Percentiles rank a stretch among this genome's conserved stretches.
phyloP scores from a whole-genome alignment of 2,113 vertebrate species.

The Alectura lathami region DNA sequence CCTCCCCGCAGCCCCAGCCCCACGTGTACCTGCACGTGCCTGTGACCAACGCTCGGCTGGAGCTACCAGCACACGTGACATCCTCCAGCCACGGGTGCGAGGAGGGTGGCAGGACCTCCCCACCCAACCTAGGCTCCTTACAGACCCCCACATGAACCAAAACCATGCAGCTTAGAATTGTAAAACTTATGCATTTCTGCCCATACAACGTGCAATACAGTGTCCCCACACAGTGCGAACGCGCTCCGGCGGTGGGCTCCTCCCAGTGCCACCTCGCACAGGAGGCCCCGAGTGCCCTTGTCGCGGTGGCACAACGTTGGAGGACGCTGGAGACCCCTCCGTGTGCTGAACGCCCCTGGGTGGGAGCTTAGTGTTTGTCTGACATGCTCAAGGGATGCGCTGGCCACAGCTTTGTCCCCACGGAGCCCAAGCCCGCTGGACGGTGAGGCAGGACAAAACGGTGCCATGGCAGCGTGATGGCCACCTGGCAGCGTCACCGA shows the following conservation, averaged over 20 bases:
- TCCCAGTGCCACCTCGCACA: neutral
- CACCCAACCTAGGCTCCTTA: neutral
- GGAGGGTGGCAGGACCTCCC: neutral
- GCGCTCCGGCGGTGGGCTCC: neutral
- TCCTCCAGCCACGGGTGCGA: neutral
- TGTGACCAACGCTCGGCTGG: neutral
- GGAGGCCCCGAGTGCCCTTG: neutral
- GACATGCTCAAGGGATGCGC: neutral
- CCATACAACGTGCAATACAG: neutral
- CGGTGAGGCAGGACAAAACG: too few relatives aligned
- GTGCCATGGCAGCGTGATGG: neutral
- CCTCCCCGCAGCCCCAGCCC: neutral
- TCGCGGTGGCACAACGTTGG: rapidly evolving
- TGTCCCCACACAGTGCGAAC: neutral
- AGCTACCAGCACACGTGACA: neutral
- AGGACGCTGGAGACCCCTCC: neutral
- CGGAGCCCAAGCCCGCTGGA: neutral
- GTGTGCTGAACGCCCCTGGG: rapidly evolving
- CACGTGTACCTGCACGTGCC: neutral
- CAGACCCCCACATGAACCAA: neutral
- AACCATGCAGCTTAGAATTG: neutral
- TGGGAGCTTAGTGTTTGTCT: neutral
- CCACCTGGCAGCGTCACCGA: rapidly evolving
- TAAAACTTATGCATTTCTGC: neutral
- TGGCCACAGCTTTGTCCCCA: neutral